Conservation (phyloP, 2,113 vertebrate species). For the Phyllostomus hastatus region DNA sequence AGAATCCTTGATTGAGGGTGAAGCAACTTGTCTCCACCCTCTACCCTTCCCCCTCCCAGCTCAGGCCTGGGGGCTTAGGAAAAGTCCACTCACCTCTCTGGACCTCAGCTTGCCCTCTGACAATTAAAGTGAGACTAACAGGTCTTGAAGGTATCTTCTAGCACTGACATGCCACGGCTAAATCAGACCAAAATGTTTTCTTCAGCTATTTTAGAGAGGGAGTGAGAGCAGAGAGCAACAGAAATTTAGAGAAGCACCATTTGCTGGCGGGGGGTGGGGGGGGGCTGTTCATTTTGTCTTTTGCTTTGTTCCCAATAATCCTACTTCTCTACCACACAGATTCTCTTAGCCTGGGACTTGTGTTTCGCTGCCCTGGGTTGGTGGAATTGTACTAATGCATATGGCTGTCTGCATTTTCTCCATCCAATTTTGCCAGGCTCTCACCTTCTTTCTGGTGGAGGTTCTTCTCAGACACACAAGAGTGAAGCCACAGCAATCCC, state of each 20-base stretch:
- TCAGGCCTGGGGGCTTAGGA: not conserved
- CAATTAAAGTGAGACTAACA: not conserved
- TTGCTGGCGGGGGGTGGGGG: not conserved
- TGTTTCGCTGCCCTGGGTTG: not conserved
- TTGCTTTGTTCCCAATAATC: not conserved
- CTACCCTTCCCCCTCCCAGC: no score
- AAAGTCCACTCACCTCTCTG: not conserved
- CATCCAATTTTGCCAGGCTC: not conserved
- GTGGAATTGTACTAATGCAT: not conserved
- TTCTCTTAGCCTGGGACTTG: not conserved
- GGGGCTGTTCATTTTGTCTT: not conserved
- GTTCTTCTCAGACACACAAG: not conserved
- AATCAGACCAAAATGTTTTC: not conserved
- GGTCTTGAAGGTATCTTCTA: not conserved
- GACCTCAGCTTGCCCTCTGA: not conserved
- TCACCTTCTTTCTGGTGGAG: not conserved
- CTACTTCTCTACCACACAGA: not conserved
- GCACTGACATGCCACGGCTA: not conserved
- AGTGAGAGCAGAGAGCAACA: not conserved
- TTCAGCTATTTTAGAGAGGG: not conserved
- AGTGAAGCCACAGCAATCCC: conserved; percentile 46
- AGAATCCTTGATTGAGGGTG: not conserved
- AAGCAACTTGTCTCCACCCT: not conserved
- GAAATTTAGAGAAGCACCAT: not conserved
- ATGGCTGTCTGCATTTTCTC: not conserved